Base-by-base conservation (phyloP, 2,797 vertebrate species). In the Clarias platycephalus region DNA sequence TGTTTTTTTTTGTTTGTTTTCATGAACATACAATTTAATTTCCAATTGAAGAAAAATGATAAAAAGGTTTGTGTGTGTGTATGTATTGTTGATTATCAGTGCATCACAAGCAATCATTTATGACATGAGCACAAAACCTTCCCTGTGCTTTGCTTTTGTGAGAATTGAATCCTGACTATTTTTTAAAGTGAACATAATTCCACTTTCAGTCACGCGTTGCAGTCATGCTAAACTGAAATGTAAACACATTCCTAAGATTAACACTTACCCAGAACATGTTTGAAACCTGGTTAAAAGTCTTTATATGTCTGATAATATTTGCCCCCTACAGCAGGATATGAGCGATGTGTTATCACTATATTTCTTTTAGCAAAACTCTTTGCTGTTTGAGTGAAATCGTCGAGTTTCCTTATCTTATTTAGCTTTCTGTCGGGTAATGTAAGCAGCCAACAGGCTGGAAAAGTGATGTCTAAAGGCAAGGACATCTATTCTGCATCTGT, bases 401-500 rank as follows among this genome's bases (percentile, higher is more conserved):
- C 49, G 4, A 20, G 49, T 8, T 57, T 4, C 12, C 34, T 77
- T 37, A 62, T 62, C 55, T 40, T 37, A 62, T 34, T 60, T 37
- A 58, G 55, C 5, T 77, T 34, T 7, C 13, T 53, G 15, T 74
- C 44, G 58, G 28, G 55, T 77, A 34, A 55, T 58, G 4, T 28
- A 10, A 77, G 74, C 53, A 40, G 57, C 57, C 57, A 60, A 60
- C 5, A 6, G 75, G 22, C 57, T 64, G 62, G 78, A 81, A 81
- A 68, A 77, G 40, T 63, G 82, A 90, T 81, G 77, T 12, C 83
- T 81, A 85, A 68, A 81, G 82, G 85, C 80, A 89, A 91, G 88
- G 72, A 85, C 83, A 83, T 90, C 89, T 16, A 83, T 90, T 34
- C 79, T 83, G 74, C 84, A 87, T 88, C 87, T 64, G 86, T 89